Conservation (phyloP, 1,140 invertebrate species). For the Diachasmimorpha longicaudata region DNA sequence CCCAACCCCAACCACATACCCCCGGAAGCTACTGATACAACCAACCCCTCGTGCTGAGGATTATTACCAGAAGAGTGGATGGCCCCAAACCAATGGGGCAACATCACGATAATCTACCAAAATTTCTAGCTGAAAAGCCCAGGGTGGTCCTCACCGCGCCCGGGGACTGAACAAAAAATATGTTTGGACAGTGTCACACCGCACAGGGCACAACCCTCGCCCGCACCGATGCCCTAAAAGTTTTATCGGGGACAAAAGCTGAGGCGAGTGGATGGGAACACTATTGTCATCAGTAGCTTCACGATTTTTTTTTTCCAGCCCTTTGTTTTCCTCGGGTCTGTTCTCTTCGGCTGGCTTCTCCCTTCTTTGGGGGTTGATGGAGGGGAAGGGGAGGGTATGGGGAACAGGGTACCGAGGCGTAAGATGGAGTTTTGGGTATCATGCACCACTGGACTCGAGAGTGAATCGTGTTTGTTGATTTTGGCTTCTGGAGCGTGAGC, state of each 20-base stretch:
- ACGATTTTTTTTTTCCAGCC: not conserved
- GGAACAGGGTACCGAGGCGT: slow-evolving; percentile 35
- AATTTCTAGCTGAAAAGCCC: slow-evolving; percentile 21
- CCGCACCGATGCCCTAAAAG: not conserved
- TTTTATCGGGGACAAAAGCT: not conserved
- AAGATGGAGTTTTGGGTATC: slow-evolving; percentile 25
- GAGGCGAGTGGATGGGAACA: not conserved
- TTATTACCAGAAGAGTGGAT: slow-evolving; percentile 1
- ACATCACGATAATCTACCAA: slow-evolving; percentile 52
- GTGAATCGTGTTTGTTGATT: slow-evolving; percentile 2
- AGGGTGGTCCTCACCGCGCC: slow-evolving; percentile 58
- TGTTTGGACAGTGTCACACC: slow-evolving; percentile 62
- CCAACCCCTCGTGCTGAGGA: slow-evolving; percentile 7
- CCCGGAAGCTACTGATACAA: slow-evolving; percentile 19
- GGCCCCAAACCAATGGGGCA: slow-evolving; percentile 47
- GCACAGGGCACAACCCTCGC: slow-evolving; percentile 31
- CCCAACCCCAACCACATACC: not conserved
- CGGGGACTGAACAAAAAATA: slow-evolving; percentile 57
- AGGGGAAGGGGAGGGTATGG: slow-evolving; percentile 41
- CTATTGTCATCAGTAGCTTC: not conserved
- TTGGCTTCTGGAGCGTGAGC: not conserved
- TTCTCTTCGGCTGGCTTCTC: slow-evolving; percentile 8
- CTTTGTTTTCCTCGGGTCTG: not conserved
- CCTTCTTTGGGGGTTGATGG: slow-evolving; percentile 37
- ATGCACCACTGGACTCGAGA: not conserved